Percentiles rank a stretch among this genome's conserved stretches.
phyloP scores from a whole-genome alignment of 2,113 vertebrate species.

The Corydoras maculifer region DNA sequence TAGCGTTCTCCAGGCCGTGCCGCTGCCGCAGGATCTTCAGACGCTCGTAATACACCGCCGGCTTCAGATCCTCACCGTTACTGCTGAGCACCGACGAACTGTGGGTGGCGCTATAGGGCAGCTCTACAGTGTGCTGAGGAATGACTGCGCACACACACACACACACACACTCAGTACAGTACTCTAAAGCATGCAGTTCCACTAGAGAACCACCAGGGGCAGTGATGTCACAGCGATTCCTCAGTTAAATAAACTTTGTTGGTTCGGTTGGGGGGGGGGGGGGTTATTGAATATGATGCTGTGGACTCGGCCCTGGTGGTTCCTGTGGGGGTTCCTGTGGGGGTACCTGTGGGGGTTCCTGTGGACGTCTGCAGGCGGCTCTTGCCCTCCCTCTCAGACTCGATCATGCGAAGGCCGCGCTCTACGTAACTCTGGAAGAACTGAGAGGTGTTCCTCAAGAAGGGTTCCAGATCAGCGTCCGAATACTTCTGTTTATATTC shows the following conservation, averaged over 20 bases:
- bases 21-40: constrained; percentile 94
- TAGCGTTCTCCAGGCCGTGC: constrained; percentile 85
- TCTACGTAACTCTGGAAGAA: constrained; percentile 99
- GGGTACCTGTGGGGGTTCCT: constrained; percentile 58
- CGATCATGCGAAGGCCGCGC: constrained; percentile 90
- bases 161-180: background rate
- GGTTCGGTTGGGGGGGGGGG: too few species aligned
- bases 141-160: constrained; percentile 63
- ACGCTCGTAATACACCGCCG: constrained; percentile 91
- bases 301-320: too few species aligned
- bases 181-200: too few species aligned
- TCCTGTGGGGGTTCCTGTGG: too few species aligned
- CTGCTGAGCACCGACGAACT: constrained; percentile 68
- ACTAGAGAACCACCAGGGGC: too few species aligned
- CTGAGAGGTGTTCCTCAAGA: constrained; percentile 91
- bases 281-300: too few species aligned
- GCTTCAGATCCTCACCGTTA: constrained; percentile 86
- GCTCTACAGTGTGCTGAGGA: constrained; percentile 74
- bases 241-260: too few species aligned
- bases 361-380: constrained; percentile 74
- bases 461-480: constrained; percentile 90
- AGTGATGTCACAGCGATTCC: too few species aligned
- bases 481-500: constrained; percentile 98
- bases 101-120: constrained; percentile 60
- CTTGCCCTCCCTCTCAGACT: constrained; percentile 89